Conservation (phyloP, 2,797 vertebrate species). For the Macroramphosus scolopax region DNA sequence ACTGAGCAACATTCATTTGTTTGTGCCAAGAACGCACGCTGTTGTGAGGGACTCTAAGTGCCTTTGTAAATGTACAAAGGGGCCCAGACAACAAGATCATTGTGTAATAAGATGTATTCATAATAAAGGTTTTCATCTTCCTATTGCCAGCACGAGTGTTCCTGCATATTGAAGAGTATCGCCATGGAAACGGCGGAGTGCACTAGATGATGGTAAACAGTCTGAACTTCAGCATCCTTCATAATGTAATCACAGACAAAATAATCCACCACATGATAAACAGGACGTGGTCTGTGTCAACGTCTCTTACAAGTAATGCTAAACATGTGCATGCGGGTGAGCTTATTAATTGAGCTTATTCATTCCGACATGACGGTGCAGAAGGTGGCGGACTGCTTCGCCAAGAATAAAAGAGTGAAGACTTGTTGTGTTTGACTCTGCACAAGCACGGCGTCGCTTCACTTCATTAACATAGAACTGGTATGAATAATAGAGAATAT, state of each 20-base stretch:
- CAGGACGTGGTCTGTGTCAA: too few relatives aligned
- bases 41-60: slow-evolving; percentile 16
- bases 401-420: slow-evolving; percentile 8
- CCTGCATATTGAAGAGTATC: slow-evolving; percentile 29
- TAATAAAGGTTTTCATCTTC: slow-evolving; percentile 27
- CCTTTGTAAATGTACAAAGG: slow-evolving; percentile 31
- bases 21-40: not conserved
- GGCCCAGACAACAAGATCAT: slow-evolving; percentile 31
- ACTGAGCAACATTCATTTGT: slow-evolving; percentile 10
- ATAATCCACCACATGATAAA: too few relatives aligned
- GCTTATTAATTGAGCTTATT: too few relatives aligned
- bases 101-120: slow-evolving; percentile 27
- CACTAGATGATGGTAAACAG: slow-evolving; percentile 21
- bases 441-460: slow-evolving; percentile 26
- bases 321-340: not conserved
- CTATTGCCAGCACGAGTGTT: slow-evolving; percentile 22
- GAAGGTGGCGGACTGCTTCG: not conserved
- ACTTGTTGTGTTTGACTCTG: slow-evolving; percentile 2
- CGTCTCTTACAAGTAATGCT: too few relatives aligned
- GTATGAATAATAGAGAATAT: slow-evolving; percentile 4
- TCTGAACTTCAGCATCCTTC: not conserved
- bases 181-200: slow-evolving; percentile 52
- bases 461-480: slow-evolving; percentile 20
- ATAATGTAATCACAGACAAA: too few relatives aligned
- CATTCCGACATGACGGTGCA: too few relatives aligned